Percentiles rank a stretch among this genome's conserved stretches.
Conservation (phyloP, 1,140 invertebrate genomes). For the Paraescarpia echinospica region DNA sequence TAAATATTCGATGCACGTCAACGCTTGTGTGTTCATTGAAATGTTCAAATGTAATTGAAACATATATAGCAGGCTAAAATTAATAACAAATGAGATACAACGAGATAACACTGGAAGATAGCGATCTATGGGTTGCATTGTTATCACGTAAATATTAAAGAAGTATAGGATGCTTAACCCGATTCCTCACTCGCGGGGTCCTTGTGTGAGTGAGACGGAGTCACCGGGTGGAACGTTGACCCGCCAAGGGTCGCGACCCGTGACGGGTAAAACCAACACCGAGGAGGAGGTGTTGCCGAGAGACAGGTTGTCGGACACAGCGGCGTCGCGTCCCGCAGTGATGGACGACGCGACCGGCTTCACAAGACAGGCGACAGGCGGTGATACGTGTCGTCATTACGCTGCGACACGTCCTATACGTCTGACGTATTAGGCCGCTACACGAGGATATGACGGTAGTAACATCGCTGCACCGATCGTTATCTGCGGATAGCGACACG, state of each 20-base stretch:
- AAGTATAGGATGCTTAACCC: no score
- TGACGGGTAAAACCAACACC: neutral
- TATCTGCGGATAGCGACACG: neutral
- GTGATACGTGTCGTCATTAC: neutral
- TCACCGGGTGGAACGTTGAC: neutral
- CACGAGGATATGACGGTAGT: neutral
- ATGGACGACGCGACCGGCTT: neutral
- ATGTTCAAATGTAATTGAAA: no score
- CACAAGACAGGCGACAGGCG: neutral
- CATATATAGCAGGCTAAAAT: no score
- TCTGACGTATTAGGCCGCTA: neutral
- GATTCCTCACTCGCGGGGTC: neutral
- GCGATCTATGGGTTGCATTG: no score
- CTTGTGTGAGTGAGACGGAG: neutral
- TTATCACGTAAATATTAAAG: no score
- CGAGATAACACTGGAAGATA: no score
- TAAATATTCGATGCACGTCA: no score
- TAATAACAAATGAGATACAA: no score
- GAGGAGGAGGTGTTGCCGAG: neutral
- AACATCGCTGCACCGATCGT: neutral
- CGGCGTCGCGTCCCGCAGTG: neutral
- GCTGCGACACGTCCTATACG: neutral
- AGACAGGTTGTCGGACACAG: neutral
- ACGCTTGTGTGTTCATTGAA: no score
- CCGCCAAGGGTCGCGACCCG: neutral